Base-by-base conservation (phyloP, 2,888 invertebrate species). In the Anaspis maculata region DNA sequence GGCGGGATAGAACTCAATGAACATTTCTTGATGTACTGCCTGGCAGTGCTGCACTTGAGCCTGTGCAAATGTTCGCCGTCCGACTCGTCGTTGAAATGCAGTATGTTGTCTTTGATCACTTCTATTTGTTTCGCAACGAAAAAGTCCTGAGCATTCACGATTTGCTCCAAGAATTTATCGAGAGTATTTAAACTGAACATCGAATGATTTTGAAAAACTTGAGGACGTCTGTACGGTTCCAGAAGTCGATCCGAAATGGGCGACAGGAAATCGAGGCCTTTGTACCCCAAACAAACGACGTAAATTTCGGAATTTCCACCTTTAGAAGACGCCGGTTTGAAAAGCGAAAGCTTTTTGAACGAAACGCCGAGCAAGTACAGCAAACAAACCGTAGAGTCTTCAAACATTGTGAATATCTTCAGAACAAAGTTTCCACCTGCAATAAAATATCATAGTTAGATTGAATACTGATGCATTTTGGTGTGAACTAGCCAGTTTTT, bases 401-500 rank as follows among this genome's bases (percentile, higher is more conserved):
- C 92, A 57, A 87, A 91, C 40, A 84, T 74, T 2, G 95, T 95
- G 56, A 96, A 96, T 56, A 90, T 75, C 68, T 96, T 96, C 31
- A 94, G 59, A 1, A 96, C 71, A 35, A 94, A 77, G 43, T 73
- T 76, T 2, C 94, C 95, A 22, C n/a, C n/a, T 15, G 9, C 15
- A 15, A 15, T 12, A 13, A 26, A 26, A 26, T 26, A 19, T 29
- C 26, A 35, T 9, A 5, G 30, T 30, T 25, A 27, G 10, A 12
- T 7, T 3, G 13, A 22, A 24, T 25, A 39, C 23, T 2, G 22
- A 13, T 13, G 24, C 7, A 32, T 28, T 21, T 28, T 30, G 6
- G 7, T 3, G 28, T 43, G 47, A n/a, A n/a, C n/a, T n/a, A n/a
- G n/a, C 51, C 48, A 29, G 68, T 54, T 32, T 72, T 67, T 9